These are phyloP conservation scores for Lobophora halterata DNA, from an alignment of 2,888 invertebrate genomes.

Conservation along the genomic window DNA sequence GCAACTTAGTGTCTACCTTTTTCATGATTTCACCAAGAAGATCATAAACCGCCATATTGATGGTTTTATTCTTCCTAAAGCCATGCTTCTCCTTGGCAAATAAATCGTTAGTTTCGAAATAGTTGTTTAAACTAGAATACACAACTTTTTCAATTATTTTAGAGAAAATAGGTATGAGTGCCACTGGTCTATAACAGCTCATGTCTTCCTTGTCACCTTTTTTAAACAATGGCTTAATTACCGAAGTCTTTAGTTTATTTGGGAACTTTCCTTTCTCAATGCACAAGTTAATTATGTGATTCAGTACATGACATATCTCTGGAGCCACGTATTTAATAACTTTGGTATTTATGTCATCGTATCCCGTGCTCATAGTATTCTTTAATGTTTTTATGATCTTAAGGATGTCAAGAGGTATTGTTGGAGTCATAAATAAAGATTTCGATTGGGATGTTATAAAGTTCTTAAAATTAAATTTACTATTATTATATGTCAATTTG, in stretches of 20 bases:
- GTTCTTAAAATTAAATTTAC: too few relatives aligned
- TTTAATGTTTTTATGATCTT: slow-evolving; percentile 13
- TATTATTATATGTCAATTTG: too few relatives aligned
- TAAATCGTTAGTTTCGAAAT: slow-evolving; percentile 1
- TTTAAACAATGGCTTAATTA: slow-evolving; percentile 23
- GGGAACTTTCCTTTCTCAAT: slow-evolving; percentile 15
- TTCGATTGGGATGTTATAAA: background rate
- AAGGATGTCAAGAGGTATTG: slow-evolving; percentile 4
- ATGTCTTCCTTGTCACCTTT: slow-evolving; percentile 8
- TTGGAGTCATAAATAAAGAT: slow-evolving; percentile 13
- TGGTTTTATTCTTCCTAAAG: slow-evolving; percentile 9
- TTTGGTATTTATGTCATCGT: slow-evolving; percentile 15
- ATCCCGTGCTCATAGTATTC: slow-evolving; percentile 19
- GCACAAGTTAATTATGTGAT: slow-evolving; percentile 15
- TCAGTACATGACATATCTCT: slow-evolving; percentile 1
- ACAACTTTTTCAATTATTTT: slow-evolving; percentile 22
- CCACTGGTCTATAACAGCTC: slow-evolving; percentile 19
- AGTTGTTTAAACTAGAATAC: slow-evolving; percentile 1
- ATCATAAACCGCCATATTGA: background rate
- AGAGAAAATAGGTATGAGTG: slow-evolving; percentile 18
- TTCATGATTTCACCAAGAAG: too few relatives aligned
- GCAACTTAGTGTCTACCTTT: too few relatives aligned
- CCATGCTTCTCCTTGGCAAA: slow-evolving; percentile 13
- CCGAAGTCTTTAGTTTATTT: slow-evolving; percentile 14
- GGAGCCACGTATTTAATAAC: slow-evolving; percentile 9